phyloP scores from a whole-genome alignment of 2,113 vertebrate species.

The Motacilla alba region DNA sequence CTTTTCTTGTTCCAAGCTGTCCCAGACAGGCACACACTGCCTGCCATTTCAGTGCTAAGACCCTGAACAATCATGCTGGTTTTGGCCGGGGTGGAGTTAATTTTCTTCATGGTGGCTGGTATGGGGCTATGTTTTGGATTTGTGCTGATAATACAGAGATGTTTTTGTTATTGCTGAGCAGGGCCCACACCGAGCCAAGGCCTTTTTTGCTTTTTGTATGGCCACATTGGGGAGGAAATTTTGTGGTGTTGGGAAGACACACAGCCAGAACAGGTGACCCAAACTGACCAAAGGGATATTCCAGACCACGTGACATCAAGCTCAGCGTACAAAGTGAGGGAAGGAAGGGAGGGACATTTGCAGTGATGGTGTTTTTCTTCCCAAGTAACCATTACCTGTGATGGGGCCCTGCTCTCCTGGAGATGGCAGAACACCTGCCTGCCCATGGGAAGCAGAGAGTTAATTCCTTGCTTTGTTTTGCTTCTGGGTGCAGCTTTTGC shows the following conservation, averaged over 20 bases:
- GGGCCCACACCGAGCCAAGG: background rate
- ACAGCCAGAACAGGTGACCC: background rate
- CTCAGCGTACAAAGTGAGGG: background rate
- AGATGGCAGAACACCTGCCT: background rate
- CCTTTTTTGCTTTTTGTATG: rapidly evolving
- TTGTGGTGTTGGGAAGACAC: background rate
- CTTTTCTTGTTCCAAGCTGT: background rate
- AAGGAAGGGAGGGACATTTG: background rate
- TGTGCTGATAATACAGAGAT: background rate
- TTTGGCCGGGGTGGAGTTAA: background rate
- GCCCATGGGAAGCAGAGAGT: background rate
- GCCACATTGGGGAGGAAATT: rapidly evolving
- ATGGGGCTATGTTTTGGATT: background rate
- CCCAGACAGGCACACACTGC: background rate
- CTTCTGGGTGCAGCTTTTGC: background rate
- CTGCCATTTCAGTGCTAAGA: background rate
- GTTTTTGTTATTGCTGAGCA: background rate
- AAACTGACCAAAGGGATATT: background rate
- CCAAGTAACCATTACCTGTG: background rate
- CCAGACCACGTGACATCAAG: background rate
- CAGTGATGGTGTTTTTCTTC: background rate
- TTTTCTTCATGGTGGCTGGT: background rate
- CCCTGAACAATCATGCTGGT: background rate
- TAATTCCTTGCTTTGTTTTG: background rate
- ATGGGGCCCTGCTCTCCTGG: background rate